Evolutionary conservation across 2,113 vertebrate species (phyloP), one percentile per base, ranked within the genome.

Genomic region (Anhinga anhinga): DNA sequence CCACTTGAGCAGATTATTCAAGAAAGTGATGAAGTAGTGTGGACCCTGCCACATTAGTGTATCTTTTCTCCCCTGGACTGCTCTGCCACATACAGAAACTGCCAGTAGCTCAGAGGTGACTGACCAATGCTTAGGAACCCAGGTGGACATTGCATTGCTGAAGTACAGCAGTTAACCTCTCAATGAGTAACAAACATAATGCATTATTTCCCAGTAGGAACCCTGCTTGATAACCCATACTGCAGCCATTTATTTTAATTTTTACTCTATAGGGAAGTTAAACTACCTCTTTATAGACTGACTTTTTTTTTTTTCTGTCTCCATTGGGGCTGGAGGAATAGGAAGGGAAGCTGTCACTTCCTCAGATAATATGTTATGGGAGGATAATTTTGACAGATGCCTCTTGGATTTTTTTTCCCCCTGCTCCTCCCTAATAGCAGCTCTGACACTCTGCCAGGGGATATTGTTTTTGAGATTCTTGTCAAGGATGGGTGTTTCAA

Each of bases 381-480:
- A 95, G 22, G 61, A 63, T 95, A 80, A 89, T 82, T 88, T 93
- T 86, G 80, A 85, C 70, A 94, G 27, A 15, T 85, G 11, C 36
- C 20, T 86, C 42, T 85, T 90, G 40, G 45, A 13, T 65, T 77
- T 18, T 56, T 52, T 5, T 1, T 2, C 29, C 11, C 7, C 7
- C 26, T 7, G 19, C n/a, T 67, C 16, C 29, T 86, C 47, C 32
- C 42, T 74, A 84, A 80, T 76, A 78, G 52, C 61, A 95, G 58
- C 45, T 91, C 49, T 93, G 81, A 85, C 42, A 55, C 17, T 45
- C 20, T 92, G 58, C 82, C 22, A 58, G 29, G 50, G 38, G 49
- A 80, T 70, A 61, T 71, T 90, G 38, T 9, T 91, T 86, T 56
- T 69, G 40, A 81, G 27, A 7, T 69, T 70, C 38, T 82, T 78